Conservation (phyloP, 2,888 invertebrate genomes). For the Neoaliturus tenellus region DNA sequence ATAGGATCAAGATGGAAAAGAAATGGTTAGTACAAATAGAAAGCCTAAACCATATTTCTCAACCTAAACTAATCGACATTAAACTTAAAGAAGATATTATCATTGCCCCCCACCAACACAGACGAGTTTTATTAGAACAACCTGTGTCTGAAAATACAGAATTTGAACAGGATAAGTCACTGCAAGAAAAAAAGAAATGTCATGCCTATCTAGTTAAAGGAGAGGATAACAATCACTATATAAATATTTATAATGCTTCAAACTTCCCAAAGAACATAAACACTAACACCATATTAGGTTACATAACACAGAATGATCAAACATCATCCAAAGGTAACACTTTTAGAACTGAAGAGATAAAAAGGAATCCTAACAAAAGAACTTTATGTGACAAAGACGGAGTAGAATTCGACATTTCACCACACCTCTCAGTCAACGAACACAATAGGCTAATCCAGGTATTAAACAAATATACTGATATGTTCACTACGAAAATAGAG, state of each 20-base stretch:
- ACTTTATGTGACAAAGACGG: neutral
- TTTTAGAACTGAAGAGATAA: too few species aligned
- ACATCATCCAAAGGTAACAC: too few species aligned
- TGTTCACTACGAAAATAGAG: neutral
- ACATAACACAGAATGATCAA: neutral
- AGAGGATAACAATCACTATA: neutral
- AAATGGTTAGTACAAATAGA: too few species aligned
- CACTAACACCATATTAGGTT: neutral
- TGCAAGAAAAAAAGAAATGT: too few species aligned
- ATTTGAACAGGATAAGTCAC: too few species aligned
- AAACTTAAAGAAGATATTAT: too few species aligned
- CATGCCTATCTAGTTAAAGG: neutral
- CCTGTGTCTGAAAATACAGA: neutral
- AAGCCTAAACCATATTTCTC: too few species aligned
- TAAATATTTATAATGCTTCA: slow-evolving; percentile 1
- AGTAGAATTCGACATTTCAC: neutral
- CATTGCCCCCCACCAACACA: too few species aligned
- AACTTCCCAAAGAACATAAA: neutral
- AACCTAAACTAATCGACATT: too few species aligned
- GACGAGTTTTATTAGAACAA: too few species aligned
- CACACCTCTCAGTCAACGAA: neutral
- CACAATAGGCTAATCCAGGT: neutral
- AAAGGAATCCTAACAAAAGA: neutral
- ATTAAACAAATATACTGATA: neutral
- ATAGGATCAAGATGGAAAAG: too few species aligned